Conservation (phyloP, 2,888 invertebrate species). For the Aspidiotus destructor region DNA sequence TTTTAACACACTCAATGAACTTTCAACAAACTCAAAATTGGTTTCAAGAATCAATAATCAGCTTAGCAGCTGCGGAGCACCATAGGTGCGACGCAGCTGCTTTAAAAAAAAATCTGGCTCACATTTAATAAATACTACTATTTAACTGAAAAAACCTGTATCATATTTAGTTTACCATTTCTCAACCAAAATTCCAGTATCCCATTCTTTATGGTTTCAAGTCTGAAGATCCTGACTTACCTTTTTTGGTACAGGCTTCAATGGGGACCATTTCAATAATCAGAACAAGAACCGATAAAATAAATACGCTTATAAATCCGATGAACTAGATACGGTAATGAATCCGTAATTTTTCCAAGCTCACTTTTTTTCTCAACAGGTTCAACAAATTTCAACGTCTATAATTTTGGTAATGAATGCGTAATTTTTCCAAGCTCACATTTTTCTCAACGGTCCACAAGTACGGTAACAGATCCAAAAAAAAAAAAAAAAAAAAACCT, state of each 20-base stretch:
- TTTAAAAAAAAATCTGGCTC: constrained; percentile 8
- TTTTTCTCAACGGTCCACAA: background rate
- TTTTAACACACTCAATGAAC: constrained; percentile 1
- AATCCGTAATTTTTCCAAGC: constrained; percentile 4
- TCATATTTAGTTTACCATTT: constrained; percentile 11
- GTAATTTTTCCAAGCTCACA: constrained; percentile 4
- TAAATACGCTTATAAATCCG: constrained; percentile 6
- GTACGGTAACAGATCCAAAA: constrained; percentile 4
- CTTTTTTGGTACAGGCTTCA: constrained; percentile 2
- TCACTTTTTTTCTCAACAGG: constrained; percentile 10
- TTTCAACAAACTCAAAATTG: constrained; percentile 1
- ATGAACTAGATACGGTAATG: constrained; percentile 13
- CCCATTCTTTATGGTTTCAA: constrained; percentile 8
- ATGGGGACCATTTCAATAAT: background rate
- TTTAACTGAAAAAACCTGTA: constrained; percentile 11
- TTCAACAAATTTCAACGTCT: background rate
- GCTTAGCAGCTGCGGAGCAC: constrained; percentile 1
- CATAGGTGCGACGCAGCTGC: background rate
- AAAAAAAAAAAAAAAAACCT: background rate
- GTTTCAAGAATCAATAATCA: constrained; percentile 4
- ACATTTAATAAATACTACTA: constrained; percentile 12
- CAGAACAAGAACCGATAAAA: background rate
- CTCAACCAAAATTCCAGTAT: constrained; percentile 7
- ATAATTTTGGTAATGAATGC: constrained; percentile 1
- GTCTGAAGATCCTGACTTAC: constrained; percentile 8